Conservation (phyloP, 2,113 vertebrate species). For the Rhynchomys soricoides region DNA sequence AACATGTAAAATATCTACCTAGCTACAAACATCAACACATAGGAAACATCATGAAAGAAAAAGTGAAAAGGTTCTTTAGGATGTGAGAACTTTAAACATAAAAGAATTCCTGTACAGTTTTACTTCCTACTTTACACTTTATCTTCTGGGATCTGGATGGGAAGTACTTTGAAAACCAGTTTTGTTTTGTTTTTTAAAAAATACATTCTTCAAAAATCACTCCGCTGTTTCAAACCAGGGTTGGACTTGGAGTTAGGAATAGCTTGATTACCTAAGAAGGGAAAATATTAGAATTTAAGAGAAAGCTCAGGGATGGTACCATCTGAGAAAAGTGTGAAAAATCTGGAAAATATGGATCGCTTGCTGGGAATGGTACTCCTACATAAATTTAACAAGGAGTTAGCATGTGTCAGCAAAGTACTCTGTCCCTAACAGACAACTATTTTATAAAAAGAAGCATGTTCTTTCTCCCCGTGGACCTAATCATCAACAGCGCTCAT, state of each 20-base stretch:
- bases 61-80: background rate
- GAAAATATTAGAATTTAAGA: constrained; percentile 43
- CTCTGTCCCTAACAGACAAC: constrained; percentile 56
- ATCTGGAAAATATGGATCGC: constrained; percentile 39
- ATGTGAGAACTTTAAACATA: background rate
- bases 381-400: constrained; percentile 58
- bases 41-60: background rate
- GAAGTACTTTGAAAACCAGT: background rate
- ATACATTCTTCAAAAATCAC: constrained; percentile 19
- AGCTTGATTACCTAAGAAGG: constrained; percentile 13
- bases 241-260: background rate
- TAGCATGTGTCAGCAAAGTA: constrained; percentile 53
- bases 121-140: background rate
- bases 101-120: background rate
- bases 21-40: background rate
- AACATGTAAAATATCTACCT: background rate
- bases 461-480: background rate
- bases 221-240: constrained; percentile 14
- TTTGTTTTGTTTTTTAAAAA: background rate
- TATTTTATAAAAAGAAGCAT: constrained; percentile 52
- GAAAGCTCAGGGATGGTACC: constrained; percentile 1
- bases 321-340: constrained; percentile 53
- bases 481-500: background rate
- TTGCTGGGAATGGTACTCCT: constrained; percentile 58
- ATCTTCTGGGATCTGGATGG: background rate